Conservation (phyloP, 2,113 vertebrate species). For the Apodemus speciosus region DNA sequence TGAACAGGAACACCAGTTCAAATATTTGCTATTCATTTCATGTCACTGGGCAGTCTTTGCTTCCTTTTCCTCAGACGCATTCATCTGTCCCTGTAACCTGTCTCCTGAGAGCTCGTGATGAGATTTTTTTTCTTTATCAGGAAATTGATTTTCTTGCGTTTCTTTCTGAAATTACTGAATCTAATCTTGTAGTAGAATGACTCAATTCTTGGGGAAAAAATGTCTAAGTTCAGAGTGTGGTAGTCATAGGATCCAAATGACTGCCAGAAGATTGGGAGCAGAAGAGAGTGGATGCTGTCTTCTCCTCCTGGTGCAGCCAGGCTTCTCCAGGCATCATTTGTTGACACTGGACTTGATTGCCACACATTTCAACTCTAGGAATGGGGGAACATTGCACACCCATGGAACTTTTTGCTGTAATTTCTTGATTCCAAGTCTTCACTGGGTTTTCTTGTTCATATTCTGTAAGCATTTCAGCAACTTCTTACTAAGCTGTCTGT, state of each 20-base stretch:
- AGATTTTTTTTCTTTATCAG: slow-evolving; percentile 55
- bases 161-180: slow-evolving; percentile 71
- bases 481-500: not conserved
- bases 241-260: not conserved
- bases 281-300: not conserved
- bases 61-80: not conserved
- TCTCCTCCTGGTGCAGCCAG: not conserved
- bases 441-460: not conserved
- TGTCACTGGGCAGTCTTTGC: slow-evolving; percentile 48
- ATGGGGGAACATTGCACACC: too few relatives aligned
- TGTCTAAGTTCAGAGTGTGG: slow-evolving; percentile 46
- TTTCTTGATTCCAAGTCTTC: not conserved
- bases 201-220: slow-evolving; percentile 67
- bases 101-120: slow-evolving; percentile 58
- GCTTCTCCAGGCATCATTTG: not conserved
- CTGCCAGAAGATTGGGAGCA: too few relatives aligned
- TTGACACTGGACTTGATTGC: not conserved
- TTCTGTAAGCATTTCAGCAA: not conserved
- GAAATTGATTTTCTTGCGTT: slow-evolving; percentile 70
- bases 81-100: not conserved
- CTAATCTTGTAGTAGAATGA: slow-evolving; percentile 56
- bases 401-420: not conserved
- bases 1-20: not conserved
- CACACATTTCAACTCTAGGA: not conserved
- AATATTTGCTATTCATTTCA: slow-evolving; percentile 70